Evolutionary conservation across 2,113 vertebrate species (phyloP).

Genomic region (Columba livia): DNA sequence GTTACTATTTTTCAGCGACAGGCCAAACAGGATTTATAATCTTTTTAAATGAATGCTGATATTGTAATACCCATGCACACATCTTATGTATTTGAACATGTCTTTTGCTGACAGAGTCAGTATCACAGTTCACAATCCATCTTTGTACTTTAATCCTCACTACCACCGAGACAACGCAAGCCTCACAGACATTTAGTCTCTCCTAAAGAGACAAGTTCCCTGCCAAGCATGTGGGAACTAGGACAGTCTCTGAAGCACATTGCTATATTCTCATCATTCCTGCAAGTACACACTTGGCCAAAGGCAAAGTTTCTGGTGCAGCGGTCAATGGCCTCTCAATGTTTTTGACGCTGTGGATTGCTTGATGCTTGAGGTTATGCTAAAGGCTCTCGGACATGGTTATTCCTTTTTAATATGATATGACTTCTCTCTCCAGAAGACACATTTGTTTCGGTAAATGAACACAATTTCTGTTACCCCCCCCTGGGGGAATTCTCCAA

Average conservation of each 20-base stretch:
- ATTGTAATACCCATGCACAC: background rate
- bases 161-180: background rate
- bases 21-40: background rate
- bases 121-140: background rate
- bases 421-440: background rate
- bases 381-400: background rate
- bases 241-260: rapidly evolving
- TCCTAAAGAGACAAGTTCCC: background rate
- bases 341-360: background rate
- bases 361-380: background rate
- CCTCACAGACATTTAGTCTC: background rate
- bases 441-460: background rate
- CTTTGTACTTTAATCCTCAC: background rate
- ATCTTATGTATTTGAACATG: background rate
- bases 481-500: background rate
- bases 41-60: background rate
- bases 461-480: background rate
- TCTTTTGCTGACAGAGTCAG: background rate
- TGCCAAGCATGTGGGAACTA: background rate
- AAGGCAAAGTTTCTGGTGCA: background rate
- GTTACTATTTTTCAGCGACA: background rate
- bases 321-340: background rate
- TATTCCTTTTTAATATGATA: background rate
- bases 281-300: background rate
- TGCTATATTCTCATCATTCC: background rate